Base-by-base conservation (phyloP, 2,888 invertebrate species). In the Pharmacophagus antenor region DNA sequence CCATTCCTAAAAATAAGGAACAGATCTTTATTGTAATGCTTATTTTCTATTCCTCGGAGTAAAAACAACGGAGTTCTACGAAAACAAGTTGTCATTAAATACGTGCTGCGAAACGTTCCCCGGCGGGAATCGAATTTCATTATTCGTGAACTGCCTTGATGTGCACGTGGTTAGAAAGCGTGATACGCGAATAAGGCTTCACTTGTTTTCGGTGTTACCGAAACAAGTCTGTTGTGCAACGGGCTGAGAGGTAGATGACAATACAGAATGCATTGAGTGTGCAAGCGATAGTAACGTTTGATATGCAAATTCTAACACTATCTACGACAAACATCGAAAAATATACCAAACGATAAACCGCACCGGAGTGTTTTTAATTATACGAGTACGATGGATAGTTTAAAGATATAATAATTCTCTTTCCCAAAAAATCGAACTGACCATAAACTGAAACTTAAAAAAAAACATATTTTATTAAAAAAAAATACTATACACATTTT, bases 221-320 rank as follows among this genome's bases (percentile, higher is more conserved):
- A 31, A 31, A 31, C 7, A 27, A 31, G 31, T 10, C 31, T 12
- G 15, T 20, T 1, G n/a, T 6, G 23, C 17, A 23, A 5, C 17
- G 1, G 31, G n/a, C 55, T 31, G 8, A 31, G 25, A 31, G 31
- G 12, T 51, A 37, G 44, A 37, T 51, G 18, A 47, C 37, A 27
- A 37, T 52, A 51, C 23, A n/a, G 27, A 27, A 37, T 52, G 46
- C 23, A n/a, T 20, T 52, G 27, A 42, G 22, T 23, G 20, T 21
- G 27, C 15, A 52, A 17, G 22, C 31, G 51, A 22, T 31, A 22
- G 52, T 23, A 47, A n/a, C 53, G 49, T 53, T 48, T 58, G 58
- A 41, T 23, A 21, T 53, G 53, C 41, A 58, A 58, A 48, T 58
- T 58, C 25, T 48, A 21, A n/a, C 20, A 10, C 48, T 25, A 48